phyloP scores from a whole-genome alignment of 2,888 invertebrate genomes.

The Ennomos quercinarius region DNA sequence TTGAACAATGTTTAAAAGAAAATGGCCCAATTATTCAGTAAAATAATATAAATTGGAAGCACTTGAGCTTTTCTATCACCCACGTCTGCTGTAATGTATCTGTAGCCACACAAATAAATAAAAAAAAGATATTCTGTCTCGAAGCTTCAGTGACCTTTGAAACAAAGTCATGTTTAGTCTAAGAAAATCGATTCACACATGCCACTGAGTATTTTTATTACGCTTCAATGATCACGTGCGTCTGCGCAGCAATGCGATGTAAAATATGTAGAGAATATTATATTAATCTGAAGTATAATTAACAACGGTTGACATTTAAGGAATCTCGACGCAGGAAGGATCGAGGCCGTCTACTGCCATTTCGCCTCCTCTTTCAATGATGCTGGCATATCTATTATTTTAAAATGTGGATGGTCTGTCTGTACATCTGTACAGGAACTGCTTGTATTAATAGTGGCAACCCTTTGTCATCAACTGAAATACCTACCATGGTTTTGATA shows the following conservation, averaged over 20 bases:
- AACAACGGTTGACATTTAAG: conserved; percentile 58
- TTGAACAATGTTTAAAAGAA: too few relatives aligned
- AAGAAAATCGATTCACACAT: conserved; percentile 1
- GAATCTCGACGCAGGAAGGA: conserved; percentile 57
- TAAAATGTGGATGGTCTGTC: not conserved
- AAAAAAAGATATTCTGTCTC: too few relatives aligned
- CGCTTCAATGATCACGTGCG: conserved; percentile 11
- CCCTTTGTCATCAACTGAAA: too few relatives aligned
- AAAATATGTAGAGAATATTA: conserved; percentile 29
- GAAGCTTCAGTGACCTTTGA: too few relatives aligned
- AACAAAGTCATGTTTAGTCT: not conserved
- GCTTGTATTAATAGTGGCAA: too few relatives aligned
- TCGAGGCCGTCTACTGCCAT: conserved; percentile 59
- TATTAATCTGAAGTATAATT: conserved; percentile 34
- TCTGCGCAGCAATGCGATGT: conserved; percentile 26
- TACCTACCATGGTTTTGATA: too few relatives aligned
- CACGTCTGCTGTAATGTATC: too few relatives aligned
- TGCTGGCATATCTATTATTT: not conserved
- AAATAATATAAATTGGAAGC: too few relatives aligned
- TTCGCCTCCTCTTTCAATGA: conserved; percentile 42
- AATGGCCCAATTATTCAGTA: too few relatives aligned
- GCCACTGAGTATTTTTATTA: conserved; percentile 3
- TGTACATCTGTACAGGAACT: not conserved
- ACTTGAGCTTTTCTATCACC: too few relatives aligned
- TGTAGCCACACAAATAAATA: too few relatives aligned